Conservation (phyloP, 2,797 vertebrate genomes). For the Oceanodroma leucorhoa region DNA sequence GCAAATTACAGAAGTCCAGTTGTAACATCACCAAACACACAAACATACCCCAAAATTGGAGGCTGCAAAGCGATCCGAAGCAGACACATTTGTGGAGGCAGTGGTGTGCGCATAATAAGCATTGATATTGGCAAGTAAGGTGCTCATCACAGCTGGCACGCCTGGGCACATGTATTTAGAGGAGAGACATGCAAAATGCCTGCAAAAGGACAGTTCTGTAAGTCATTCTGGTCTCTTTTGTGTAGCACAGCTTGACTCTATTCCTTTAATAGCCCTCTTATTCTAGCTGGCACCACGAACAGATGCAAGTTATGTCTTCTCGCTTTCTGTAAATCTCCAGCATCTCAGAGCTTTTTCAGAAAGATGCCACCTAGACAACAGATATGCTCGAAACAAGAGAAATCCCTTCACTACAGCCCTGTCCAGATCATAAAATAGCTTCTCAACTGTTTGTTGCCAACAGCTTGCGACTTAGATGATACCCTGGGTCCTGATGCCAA, state of each 20-base stretch:
- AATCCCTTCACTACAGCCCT: background rate
- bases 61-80: constrained; percentile 94
- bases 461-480: background rate
- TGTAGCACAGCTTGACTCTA: background rate
- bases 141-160: constrained; percentile 97
- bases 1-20: background rate
- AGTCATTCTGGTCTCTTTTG: background rate
- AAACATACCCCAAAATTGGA: constrained; percentile 95
- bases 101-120: constrained; percentile 98
- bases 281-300: background rate
- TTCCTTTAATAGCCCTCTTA: background rate
- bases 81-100: constrained; percentile 95
- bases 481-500: background rate
- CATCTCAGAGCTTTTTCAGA: background rate
- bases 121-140: constrained; percentile 97
- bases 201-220: constrained; percentile 65
- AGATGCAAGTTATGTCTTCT: background rate
- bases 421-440: background rate
- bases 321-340: background rate
- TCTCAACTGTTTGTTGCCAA: background rate
- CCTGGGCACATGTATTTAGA: constrained; percentile 99
- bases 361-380: background rate
- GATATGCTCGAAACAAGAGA: background rate
- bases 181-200: constrained; percentile 97
- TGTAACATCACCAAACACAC: background rate